Evolutionary conservation across 2,888 invertebrate genomes (phyloP).

Genomic region (Apamea epomidion): DNA sequence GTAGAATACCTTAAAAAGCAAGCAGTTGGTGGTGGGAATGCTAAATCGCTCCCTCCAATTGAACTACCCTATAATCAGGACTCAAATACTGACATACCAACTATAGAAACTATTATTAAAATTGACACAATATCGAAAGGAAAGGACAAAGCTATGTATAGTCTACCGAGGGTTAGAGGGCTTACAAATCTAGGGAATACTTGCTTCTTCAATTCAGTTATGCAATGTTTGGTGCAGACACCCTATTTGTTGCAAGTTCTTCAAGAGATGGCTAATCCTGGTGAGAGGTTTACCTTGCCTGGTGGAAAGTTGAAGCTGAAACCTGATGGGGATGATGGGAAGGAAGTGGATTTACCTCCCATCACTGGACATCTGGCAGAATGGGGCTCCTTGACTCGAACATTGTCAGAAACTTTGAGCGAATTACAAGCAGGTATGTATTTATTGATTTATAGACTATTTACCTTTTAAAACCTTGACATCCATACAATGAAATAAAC

Average conservation of each 20-base stretch:
- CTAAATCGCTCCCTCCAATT: constrained; percentile 81
- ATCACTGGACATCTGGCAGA: constrained; percentile 92
- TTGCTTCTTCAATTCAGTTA: constrained; percentile 98
- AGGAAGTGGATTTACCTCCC: constrained; percentile 91
- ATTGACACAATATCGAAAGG: constrained; percentile 74
- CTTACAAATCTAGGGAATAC: constrained; percentile 98
- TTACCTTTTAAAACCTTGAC: constrained; percentile 37
- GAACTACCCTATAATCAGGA: constrained; percentile 78
- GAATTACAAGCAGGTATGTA: constrained; percentile 91
- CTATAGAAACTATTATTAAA: constrained; percentile 75
- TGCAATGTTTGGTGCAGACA: constrained; percentile 97
- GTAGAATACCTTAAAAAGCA: constrained; percentile 93
- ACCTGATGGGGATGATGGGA: constrained; percentile 80
- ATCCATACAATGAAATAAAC: constrained; percentile 21
- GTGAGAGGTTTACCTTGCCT: constrained; percentile 93
- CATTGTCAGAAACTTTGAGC: constrained; percentile 92
- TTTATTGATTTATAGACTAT: constrained; percentile 15
- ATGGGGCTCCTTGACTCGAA: constrained; percentile 92
- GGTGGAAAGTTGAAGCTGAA: constrained; percentile 92
- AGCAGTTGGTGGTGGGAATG: constrained; percentile 73
- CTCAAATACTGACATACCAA: constrained; percentile 76
- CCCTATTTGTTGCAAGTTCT: constrained; percentile 94
- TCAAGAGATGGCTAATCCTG: constrained; percentile 92
- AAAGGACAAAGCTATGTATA: constrained; percentile 81
- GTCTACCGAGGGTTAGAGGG: constrained; percentile 93